Conservation (phyloP, 2,888 invertebrate genomes). For the Amitus sp. region DNA sequence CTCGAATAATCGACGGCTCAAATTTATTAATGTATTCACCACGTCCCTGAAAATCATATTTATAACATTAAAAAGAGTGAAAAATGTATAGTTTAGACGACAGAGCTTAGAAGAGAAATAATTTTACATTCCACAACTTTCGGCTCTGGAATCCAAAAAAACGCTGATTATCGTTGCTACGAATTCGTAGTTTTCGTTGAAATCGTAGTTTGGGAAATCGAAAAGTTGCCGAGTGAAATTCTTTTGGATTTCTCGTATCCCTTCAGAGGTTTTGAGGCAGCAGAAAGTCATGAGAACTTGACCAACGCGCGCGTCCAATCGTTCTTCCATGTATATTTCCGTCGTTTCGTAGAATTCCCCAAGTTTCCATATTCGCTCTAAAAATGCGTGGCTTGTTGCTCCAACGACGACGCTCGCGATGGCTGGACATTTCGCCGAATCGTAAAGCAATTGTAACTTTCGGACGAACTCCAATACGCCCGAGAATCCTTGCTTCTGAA, state of each 20-base stretch:
- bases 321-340: not conserved
- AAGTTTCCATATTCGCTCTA: not conserved
- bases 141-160: not conserved
- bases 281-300: not conserved
- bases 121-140: slow-evolving; percentile 15
- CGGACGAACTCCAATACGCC: not conserved
- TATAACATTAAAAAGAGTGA: no score
- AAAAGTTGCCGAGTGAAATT: slow-evolving; percentile 24
- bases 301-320: not conserved
- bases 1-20: slow-evolving; percentile 31
- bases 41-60: slow-evolving; percentile 17
- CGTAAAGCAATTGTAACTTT: slow-evolving; percentile 18
- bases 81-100: not conserved
- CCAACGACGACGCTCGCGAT: slow-evolving; percentile 15
- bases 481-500: not conserved
- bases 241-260: not conserved
- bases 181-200: slow-evolving; percentile 47
- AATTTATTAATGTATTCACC: slow-evolving; percentile 46
- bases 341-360: no score
- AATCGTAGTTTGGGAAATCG: slow-evolving; percentile 47
- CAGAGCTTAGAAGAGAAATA: not conserved
- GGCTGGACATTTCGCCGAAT: slow-evolving; percentile 16
- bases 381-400: not conserved
- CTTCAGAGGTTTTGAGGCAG: not conserved
- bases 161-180: slow-evolving; percentile 56